Evolutionary conservation across 2,113 vertebrate species (phyloP), one percentile per base, ranked within the genome.

Genomic region (Raja brachyura): DNA sequence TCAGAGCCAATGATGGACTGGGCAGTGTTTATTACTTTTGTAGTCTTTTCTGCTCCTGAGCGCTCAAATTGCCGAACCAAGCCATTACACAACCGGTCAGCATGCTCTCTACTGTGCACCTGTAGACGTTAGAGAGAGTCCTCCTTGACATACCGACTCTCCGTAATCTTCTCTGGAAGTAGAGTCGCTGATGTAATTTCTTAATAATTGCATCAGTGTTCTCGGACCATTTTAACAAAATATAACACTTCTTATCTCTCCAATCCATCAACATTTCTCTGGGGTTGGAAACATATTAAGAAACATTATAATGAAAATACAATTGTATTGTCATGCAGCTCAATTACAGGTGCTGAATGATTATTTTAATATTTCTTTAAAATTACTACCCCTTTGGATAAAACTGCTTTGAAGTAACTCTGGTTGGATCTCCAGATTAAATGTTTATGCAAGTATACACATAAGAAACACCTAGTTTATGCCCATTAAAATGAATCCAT

Each of bases 351-450:
- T 81, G 39, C 59, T 86, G 56, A n/a, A n/a, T 61, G 56, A n/a
- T n/a, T 22, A 59, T 28, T 85, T 61, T 22, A 86, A 61, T 18
- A 81, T 81, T 81, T 81, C 39, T 81, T 54, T 81, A 20, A 59
- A 86, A 54, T 59, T 54, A 59, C 25, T n/a, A 14, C 11, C 56
- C 81, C 56, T n/a, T 59, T 28, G 56, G 25, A 25, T n/a, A 22
- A 59, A 59, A 61, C 56, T 85, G 28, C 54, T 28, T 7, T 8
- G 20, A 9, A 20, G 81, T 0, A 16, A 68, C 22, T 83, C 20
- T 85, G 81, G 81, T 86, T n/a, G 11, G 54, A 86, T 86, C 39
- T 61, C 28, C 16, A 66, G 59, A 88, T 88, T 4, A 88, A 88
- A 61, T 88, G 11, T 31, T 63, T 66, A 63, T 31, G 7, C 59